Evolutionary conservation across 2,888 invertebrate genomes (phyloP).

Genomic region (Oscheius sp.): DNA sequence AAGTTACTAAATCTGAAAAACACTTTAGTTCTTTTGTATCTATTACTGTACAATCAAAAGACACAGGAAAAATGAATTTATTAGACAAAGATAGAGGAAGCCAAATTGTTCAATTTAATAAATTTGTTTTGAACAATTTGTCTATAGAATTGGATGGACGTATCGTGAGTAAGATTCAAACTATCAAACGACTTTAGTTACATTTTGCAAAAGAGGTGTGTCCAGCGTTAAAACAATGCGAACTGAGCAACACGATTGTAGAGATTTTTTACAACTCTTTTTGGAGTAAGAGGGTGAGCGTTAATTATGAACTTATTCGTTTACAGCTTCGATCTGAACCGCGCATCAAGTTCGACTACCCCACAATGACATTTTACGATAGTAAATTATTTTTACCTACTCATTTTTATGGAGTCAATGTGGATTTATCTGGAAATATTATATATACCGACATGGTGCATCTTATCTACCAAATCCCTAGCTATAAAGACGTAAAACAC

Average conservation of each 20-base stretch:
- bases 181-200: conserved; percentile 23
- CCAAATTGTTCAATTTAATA: conserved; percentile 52
- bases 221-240: conserved; percentile 59
- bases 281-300: conserved; percentile 63
- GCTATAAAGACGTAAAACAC: conserved; percentile 52
- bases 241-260: conserved; percentile 62
- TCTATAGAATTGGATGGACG: conserved; percentile 57
- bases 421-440: conserved; percentile 50
- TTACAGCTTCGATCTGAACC: conserved; percentile 63
- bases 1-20: conserved; percentile 4
- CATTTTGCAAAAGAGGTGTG: conserved; percentile 67
- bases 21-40: conserved; percentile 64
- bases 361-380: conserved; percentile 68
- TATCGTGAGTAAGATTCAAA: conserved; percentile 29
- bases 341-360: conserved; percentile 63
- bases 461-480: conserved; percentile 61
- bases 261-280: conserved; percentile 66
- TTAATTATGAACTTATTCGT: background rate
- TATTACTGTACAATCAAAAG: conserved; percentile 62
- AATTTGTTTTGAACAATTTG: conserved; percentile 65
- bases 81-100: conserved; percentile 47
- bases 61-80: conserved; percentile 52
- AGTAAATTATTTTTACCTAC: conserved; percentile 69
- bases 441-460: conserved; percentile 64
- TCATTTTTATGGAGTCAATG: conserved; percentile 66